Conservation (phyloP, 2,113 vertebrate species). For the Stegostoma tigrinum region DNA sequence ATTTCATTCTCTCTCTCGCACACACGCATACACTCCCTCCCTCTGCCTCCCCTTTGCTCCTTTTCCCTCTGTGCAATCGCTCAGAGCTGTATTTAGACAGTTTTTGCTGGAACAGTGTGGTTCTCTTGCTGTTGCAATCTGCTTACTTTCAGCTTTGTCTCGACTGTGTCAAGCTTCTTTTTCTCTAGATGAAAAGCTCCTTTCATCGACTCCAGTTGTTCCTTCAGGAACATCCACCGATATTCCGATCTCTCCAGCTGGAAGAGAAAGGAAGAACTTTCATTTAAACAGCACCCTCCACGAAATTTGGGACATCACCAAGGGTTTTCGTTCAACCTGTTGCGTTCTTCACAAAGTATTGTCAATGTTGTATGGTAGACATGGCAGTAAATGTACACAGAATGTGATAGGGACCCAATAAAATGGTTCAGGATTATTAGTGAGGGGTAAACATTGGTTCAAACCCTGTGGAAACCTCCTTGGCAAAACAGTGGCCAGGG, state of each 20-base stretch:
- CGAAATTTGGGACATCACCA: neutral
- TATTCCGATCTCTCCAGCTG: slow-evolving; percentile 23
- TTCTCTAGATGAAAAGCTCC: slow-evolving; percentile 14
- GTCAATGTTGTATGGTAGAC: neutral
- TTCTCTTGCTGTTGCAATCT: neutral
- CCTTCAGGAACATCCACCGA: slow-evolving; percentile 10
- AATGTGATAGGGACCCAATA: no score
- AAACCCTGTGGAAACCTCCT: no score
- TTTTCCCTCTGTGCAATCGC: neutral
- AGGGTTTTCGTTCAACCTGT: neutral
- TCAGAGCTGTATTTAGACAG: neutral
- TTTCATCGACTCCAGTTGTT: slow-evolving; percentile 7
- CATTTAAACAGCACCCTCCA: neutral
- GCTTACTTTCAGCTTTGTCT: slow-evolving; percentile 17
- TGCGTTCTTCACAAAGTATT: no score
- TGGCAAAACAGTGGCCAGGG: no score
- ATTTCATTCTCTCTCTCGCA: no score
- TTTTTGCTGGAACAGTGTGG: neutral
- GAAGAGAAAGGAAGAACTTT: neutral
- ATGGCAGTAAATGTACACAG: neutral
- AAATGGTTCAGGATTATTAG: no score
- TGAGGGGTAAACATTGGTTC: no score
- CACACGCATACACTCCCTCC: no score
- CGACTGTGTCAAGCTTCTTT: neutral
- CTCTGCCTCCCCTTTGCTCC: no score